phyloP scores from a whole-genome alignment of 2,113 vertebrate genomes.

The Carollia perspicillata region DNA sequence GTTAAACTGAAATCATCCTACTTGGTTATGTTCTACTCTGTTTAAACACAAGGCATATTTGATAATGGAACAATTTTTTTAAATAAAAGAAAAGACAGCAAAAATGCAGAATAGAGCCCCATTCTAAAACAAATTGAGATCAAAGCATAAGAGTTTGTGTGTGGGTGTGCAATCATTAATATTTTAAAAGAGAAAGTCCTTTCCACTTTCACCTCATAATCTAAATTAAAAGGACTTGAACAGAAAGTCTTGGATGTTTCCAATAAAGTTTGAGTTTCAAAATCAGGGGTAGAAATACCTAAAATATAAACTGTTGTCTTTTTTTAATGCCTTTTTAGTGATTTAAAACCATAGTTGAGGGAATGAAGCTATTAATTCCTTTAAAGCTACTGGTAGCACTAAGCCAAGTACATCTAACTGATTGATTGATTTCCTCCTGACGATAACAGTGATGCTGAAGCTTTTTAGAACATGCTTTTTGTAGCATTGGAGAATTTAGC shows the following conservation, averaged over 20 bases:
- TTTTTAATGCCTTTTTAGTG: background rate
- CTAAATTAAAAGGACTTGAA: background rate
- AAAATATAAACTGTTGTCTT: background rate
- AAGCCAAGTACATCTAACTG: background rate
- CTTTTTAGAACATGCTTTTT: slow-evolving; percentile 31
- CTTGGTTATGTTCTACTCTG: background rate
- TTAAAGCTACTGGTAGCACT: background rate
- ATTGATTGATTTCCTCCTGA: background rate
- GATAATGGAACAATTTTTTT: background rate
- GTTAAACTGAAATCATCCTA: background rate
- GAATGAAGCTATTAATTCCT: slow-evolving; percentile 30
- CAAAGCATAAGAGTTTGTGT: background rate
- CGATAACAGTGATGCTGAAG: background rate
- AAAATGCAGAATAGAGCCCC: background rate
- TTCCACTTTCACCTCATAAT: background rate
- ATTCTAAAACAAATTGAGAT: background rate
- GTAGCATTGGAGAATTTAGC: background rate
- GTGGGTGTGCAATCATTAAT: background rate
- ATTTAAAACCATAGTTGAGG: background rate
- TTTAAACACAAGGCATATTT: background rate
- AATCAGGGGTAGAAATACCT: background rate
- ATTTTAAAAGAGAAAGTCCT: background rate
- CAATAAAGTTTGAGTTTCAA: background rate
- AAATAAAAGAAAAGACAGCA: background rate
- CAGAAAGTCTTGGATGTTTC: background rate